Evolutionary conservation across 2,797 vertebrate genomes (phyloP), one percentile per base, ranked within the genome.

Genomic region (Crenuchus spilurus): DNA sequence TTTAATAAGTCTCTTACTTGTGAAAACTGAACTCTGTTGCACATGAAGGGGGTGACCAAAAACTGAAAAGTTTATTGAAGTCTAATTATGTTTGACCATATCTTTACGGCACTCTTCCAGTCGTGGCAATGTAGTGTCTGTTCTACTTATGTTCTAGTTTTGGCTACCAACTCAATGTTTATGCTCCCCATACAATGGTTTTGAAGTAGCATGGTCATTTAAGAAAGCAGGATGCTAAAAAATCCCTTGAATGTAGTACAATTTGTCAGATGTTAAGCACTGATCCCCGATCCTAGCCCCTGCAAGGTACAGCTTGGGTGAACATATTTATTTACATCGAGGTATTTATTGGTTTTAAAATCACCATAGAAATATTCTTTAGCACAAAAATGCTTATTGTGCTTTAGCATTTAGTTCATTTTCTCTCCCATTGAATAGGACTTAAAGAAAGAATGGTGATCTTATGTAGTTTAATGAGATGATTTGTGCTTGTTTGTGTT

Each of bases 291-390:
- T 16, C 33, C 48, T 51, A 11, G 1, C 52, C 1, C 8, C 33
- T 10, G n/a, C 11, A 39, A 24, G 16, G 18, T 39, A 75, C 51
- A 11, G 37, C n/a, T 62, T 35, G 65, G 39, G 49, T 24, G 20
- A 31, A 49, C 46, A 57, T 46, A 64, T 70, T 76, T 57, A 48
- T 64, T 58, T 41, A 70, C 35, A 57, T 52, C 18, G 24, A 68
- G 57, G 41, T 65, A 65, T 71, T 76, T 75, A 64, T 76, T 76
- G 44, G 28, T 70, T 76, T 76, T 44, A 42, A 52, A 61, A 20
- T 30, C 58, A 61, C 18, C 44, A 18, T 54, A 46, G 57, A 52
- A 46, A 37, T 42, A 42, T 30, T 66, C 31, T 66, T 39, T 65
- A 57, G 41, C 72, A 60, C 4, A 64, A 11, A 49, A 26, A 6